Base-by-base conservation (phyloP, 2,113 vertebrate species). In the Cheilinus undulatus region DNA sequence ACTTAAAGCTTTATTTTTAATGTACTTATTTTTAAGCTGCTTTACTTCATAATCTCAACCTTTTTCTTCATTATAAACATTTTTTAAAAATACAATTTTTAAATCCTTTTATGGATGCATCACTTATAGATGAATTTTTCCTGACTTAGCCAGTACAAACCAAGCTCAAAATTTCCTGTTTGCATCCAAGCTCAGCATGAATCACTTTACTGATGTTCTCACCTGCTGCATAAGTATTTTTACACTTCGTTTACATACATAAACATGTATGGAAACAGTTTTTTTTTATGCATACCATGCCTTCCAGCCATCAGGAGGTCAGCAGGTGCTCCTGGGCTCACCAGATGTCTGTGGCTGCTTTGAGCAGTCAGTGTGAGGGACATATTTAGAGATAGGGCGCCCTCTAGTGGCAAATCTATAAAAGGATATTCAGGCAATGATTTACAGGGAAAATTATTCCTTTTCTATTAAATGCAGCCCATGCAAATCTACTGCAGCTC, bases 251-350 rank as follows among this genome's bases (percentile, higher is more conserved):
- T 74, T 59, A 66, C 58, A 81, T 69, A 72, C 61, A 74, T 70
- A 45, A 72, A 75, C 66, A 73, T 49, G 45, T 53, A 81, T 74
- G 54, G 61, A 65, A 67, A 27, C n/a, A 36, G 68, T 58, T 76
- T 76, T 42, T 51, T 80, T 5, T 27, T 57, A 19, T 42, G 40
- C 73, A 72, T 46, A 57, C 53, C 64, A 73, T 60, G 57, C 66
- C 76, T 72, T 20, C 8, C 12, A 70, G 71, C 66, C 65, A 63
- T 73, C 69, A 64, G 65, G 76, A 79, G 81, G 88, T 88, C 85
- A 86, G 84, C 86, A 88, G 88, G 86, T 88, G 84, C 82, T 56
- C 80, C 82, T 51, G 43, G 48, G 75, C 65, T 69, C 26, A 30
- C 65, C 84, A 86, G 79, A 85, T 84, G 85, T 80, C 68, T 71